Percentiles rank a stretch among this genome's conserved stretches.
Conservation (phyloP, 2,113 vertebrate genomes). For the Actenoides hombroni region DNA sequence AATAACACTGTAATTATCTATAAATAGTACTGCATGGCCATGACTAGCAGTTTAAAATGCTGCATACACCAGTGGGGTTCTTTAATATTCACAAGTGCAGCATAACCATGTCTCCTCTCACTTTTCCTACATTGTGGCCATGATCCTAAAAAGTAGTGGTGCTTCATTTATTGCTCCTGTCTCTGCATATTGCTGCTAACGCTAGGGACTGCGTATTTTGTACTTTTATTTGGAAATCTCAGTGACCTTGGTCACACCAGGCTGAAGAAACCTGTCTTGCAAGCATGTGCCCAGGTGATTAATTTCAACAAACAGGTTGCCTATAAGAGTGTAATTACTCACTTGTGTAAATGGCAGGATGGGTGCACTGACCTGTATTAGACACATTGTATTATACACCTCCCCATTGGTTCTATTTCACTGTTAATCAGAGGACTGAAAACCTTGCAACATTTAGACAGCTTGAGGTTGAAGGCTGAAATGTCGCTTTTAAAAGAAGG, state of each 20-base stretch:
- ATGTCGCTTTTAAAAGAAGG: conserved; percentile 80
- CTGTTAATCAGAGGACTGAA: conserved; percentile 67
- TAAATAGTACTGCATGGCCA: neutral
- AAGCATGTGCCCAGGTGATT: conserved; percentile 38
- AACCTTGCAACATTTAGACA: conserved; percentile 67
- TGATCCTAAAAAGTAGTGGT: neutral
- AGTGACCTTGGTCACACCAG: neutral
- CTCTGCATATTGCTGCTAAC: neutral
- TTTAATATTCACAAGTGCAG: neutral
- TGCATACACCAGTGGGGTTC: neutral
- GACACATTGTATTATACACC: neutral
- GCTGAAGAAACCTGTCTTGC: conserved; percentile 27
- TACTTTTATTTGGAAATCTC: neutral
- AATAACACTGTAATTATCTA: neutral
- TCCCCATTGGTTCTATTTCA: conserved; percentile 24
- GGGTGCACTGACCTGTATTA: conserved; percentile 43
- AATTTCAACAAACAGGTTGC: conserved; percentile 50
- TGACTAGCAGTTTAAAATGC: neutral
- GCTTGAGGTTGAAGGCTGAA: conserved; percentile 78
- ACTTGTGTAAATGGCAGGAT: conserved; percentile 3
- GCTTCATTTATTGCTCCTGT: conserved; percentile 19
- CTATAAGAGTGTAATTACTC: conserved; percentile 24
- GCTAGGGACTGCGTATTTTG: neutral
- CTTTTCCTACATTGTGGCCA: neutral
- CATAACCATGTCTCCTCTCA: neutral